A percentile compares a stretch with the other conserved stretches of the same genome.
Conservation (phyloP, 2,797 vertebrate species). For the Falco cherrug region DNA sequence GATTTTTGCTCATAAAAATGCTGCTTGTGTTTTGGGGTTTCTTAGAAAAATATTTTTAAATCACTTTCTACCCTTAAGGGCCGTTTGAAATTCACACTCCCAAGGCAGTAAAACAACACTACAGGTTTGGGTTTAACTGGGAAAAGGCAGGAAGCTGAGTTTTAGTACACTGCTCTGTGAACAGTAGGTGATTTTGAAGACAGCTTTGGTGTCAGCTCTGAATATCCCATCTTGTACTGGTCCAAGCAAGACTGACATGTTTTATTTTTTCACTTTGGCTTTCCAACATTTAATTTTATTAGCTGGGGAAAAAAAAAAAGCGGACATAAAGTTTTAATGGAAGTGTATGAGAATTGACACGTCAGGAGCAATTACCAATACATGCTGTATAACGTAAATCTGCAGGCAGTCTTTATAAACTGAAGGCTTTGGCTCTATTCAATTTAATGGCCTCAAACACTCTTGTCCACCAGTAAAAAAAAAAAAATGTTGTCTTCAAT, state of each 20-base stretch:
- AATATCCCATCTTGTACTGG: slow-evolving; percentile 1
- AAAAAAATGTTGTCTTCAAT: not conserved
- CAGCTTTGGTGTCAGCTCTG: slow-evolving; percentile 27
- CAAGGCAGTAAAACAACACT: slow-evolving; percentile 42
- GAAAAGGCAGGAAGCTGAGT: slow-evolving; percentile 31
- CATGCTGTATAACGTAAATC: not conserved
- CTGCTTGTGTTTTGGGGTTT: slow-evolving; percentile 64
- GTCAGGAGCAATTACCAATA: not conserved
- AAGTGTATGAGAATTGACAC: not conserved
- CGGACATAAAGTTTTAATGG: slow-evolving; percentile 32
- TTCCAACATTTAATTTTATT: slow-evolving; percentile 47
- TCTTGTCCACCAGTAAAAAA: not conserved
- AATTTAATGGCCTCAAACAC: not conserved
- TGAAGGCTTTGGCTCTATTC: not conserved
- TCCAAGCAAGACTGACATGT: not conserved
- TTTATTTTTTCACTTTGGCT: slow-evolving; percentile 12
- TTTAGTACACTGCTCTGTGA: slow-evolving; percentile 4
- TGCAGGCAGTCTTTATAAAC: not conserved
- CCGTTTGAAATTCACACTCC: slow-evolving; percentile 46
- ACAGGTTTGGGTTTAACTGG: slow-evolving; percentile 1
- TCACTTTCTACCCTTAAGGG: slow-evolving; percentile 59
- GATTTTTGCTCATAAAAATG: slow-evolving; percentile 58
- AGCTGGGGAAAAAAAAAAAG: not conserved
- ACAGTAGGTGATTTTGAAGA: slow-evolving; percentile 49
- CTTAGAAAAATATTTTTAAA: slow-evolving; percentile 65